Percentiles rank a stretch among this genome's conserved stretches.
These are phyloP conservation scores for Sebastes umbrosus DNA, from an alignment of 2,797 vertebrate genomes.

Conservation along the genomic window DNA sequence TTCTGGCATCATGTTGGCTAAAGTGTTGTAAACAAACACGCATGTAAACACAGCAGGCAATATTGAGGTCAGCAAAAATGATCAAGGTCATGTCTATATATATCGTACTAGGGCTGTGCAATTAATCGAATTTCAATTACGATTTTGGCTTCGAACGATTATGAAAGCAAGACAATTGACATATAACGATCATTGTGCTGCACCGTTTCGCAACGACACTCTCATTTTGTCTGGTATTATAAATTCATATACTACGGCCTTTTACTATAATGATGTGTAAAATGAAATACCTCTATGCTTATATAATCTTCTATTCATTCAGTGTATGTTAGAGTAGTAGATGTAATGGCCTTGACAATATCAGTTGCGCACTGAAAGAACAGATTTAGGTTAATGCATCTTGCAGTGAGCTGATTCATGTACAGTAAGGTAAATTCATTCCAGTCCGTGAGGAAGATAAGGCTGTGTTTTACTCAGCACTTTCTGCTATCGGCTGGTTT, in stretches of 20 bases:
- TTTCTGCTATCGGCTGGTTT: conserved; percentile 52
- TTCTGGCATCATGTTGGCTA: neutral
- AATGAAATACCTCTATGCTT: neutral
- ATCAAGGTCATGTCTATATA: too few relatives aligned
- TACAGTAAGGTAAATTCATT: conserved; percentile 49
- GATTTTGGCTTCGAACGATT: too few relatives aligned
- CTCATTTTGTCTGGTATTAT: too few relatives aligned
- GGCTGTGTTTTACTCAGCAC: conserved; percentile 56
- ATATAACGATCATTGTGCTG: too few relatives aligned
- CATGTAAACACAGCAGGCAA: too few relatives aligned
- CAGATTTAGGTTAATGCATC: conserved; percentile 27
- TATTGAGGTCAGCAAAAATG: too few relatives aligned
- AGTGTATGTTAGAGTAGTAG: neutral
- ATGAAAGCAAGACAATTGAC: too few relatives aligned
- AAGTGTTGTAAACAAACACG: neutral
- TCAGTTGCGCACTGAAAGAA: conserved; percentile 13
- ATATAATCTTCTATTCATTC: neutral
- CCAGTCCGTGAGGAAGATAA: conserved; percentile 33
- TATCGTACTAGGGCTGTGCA: too few relatives aligned
- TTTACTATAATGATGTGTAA: neutral
- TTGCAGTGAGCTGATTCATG: conserved; percentile 44
- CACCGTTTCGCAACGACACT: too few relatives aligned
- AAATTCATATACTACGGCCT: neutral
- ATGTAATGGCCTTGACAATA: neutral
- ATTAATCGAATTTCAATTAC: too few relatives aligned